Conservation (phyloP, 2,113 vertebrate species). For the Lampris incognitus region DNA sequence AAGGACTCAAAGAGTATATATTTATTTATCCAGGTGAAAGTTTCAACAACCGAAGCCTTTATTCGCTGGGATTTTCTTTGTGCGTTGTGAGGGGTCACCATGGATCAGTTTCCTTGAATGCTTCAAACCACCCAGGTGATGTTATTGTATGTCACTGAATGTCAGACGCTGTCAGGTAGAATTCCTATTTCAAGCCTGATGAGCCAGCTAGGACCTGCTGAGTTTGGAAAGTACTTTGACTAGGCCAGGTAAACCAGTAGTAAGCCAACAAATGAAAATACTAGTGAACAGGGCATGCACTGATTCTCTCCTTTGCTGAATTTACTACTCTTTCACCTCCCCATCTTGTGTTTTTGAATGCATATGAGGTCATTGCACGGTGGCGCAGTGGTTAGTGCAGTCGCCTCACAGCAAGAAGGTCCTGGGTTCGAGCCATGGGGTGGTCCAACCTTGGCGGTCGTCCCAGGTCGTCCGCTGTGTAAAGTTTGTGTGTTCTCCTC, state of each 20-base stretch:
- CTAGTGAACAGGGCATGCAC: background rate
- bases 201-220: constrained; percentile 37
- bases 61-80: background rate
- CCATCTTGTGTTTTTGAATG: constrained; percentile 50
- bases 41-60: constrained; percentile 12
- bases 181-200: constrained; percentile 42
- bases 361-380: constrained; percentile 59
- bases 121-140: constrained; percentile 36
- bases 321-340: constrained; percentile 41
- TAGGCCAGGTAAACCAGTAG: constrained; percentile 58
- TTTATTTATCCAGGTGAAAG: constrained; percentile 18
- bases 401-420: too few relatives aligned
- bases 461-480: too few relatives aligned
- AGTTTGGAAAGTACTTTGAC: constrained; percentile 49
- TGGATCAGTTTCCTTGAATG: constrained; percentile 23
- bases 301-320: constrained; percentile 37
- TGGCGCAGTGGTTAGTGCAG: too few relatives aligned
- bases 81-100: constrained; percentile 4
- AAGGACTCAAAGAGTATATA: background rate
- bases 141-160: constrained; percentile 39
- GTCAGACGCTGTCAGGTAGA: constrained; percentile 47
- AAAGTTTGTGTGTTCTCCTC: too few relatives aligned
- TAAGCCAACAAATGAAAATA: constrained; percentile 53
- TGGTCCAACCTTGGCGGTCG: too few relatives aligned
- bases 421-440: too few relatives aligned